phyloP scores from a whole-genome alignment of 2,797 vertebrate species.

The Tangara arthus region DNA sequence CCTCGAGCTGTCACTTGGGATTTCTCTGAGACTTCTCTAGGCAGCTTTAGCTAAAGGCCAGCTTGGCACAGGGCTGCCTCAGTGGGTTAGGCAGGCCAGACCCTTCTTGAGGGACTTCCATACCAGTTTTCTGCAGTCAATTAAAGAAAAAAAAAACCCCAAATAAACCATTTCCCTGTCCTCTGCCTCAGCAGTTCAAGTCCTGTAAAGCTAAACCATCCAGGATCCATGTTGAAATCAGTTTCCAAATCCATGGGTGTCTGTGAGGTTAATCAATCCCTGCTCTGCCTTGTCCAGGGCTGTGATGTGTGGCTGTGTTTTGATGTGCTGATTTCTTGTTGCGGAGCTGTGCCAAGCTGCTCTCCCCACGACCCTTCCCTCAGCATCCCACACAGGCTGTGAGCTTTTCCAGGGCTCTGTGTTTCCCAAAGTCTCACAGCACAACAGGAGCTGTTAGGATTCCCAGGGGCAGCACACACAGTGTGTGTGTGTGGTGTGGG shows the following conservation, averaged over 20 bases:
- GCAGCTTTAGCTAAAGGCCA: conserved; percentile 44
- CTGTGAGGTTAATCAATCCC: not conserved
- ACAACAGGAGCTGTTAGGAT: not conserved
- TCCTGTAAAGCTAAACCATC: not conserved
- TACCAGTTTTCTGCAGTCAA: not conserved
- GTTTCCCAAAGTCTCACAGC: not conserved
- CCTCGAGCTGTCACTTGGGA: conserved; percentile 7
- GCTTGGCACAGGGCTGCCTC: not conserved
- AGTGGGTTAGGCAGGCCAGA: not conserved
- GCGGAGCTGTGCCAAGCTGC: conserved; percentile 1
- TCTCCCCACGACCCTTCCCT: not conserved
- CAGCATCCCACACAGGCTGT: not conserved
- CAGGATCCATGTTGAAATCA: not conserved
- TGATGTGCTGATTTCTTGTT: not conserved
- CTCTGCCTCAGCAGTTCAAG: not conserved
- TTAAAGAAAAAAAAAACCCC: not conserved
- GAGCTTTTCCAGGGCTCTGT: not conserved
- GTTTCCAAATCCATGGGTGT: not conserved
- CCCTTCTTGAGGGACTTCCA: not conserved
- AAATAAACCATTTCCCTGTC: not conserved
- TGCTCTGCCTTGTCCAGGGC: not conserved
- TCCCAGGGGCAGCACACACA: not conserved
- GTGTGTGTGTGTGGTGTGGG: not conserved
- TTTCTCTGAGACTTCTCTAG: conserved; percentile 26
- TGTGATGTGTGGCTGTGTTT: not conserved